Evolutionary conservation across 2,888 invertebrate genomes (phyloP).

Genomic region (Diloba caeruleocephala): DNA sequence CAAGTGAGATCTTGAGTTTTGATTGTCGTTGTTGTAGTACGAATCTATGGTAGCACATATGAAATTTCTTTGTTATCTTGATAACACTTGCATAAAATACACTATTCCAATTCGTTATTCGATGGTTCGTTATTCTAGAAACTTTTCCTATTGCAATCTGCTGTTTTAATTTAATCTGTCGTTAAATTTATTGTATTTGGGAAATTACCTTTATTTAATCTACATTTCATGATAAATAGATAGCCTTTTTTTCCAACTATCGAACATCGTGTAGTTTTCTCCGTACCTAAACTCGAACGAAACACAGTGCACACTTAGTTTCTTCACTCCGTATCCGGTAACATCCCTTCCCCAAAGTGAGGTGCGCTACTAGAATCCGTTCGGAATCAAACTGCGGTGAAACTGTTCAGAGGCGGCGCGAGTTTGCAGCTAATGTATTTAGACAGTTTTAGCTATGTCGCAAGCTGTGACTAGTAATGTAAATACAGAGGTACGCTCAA

Average conservation of each 20-base stretch:
- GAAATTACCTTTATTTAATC: too few relatives aligned
- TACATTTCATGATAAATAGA: too few relatives aligned
- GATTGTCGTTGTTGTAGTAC: too few relatives aligned
- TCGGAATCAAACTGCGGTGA: conserved; percentile 72
- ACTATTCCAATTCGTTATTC: too few relatives aligned
- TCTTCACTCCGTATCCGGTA: conserved; percentile 49
- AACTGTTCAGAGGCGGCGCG: conserved; percentile 60
- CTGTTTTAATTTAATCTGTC: too few relatives aligned
- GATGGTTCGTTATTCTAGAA: too few relatives aligned
- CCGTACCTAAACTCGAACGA: background rate
- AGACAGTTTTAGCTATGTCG: conserved; percentile 56
- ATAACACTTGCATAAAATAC: too few relatives aligned
- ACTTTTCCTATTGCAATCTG: too few relatives aligned
- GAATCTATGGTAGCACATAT: too few relatives aligned
- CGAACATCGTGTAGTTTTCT: background rate
- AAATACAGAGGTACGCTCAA: conserved; percentile 29
- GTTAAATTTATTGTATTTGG: too few relatives aligned
- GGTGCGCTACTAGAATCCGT: conserved; percentile 64
- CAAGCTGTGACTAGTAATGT: conserved; percentile 42
- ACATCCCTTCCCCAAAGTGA: conserved; percentile 61
- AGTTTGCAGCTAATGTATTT: conserved; percentile 71
- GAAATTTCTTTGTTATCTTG: too few relatives aligned
- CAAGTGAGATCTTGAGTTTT: too few relatives aligned
- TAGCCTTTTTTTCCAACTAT: background rate
- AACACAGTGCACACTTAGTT: conserved; percentile 39